Percentiles rank a stretch among this genome's conserved stretches.
These are phyloP conservation scores for Neria commutata DNA, from an alignment of 2,888 invertebrate species.

Conservation along the genomic window DNA sequence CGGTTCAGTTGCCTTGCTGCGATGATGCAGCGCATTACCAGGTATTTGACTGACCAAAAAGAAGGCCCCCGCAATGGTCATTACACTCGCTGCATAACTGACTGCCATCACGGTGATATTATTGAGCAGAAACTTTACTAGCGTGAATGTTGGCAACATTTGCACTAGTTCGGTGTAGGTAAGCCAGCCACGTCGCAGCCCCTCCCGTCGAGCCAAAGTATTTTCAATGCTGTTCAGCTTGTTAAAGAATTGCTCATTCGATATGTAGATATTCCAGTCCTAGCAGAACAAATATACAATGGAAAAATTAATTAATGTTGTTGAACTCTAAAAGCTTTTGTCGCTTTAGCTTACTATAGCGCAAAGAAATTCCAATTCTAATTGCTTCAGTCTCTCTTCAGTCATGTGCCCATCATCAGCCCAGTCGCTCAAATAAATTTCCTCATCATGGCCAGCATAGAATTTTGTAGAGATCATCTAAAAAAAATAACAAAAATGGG, in stretches of 20 bases:
- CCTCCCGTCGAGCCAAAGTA: conserved; percentile 76
- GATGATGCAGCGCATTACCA: conserved; percentile 60
- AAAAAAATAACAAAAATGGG: conserved; percentile 36
- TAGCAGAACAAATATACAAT: conserved; percentile 27
- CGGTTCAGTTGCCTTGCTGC: conserved; percentile 15
- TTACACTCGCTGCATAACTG: conserved; percentile 60
- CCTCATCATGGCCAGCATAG: conserved; percentile 91
- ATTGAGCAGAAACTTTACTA: conserved; percentile 55
- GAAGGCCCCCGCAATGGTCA: conserved; percentile 62
- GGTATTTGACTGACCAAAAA: conserved; percentile 65
- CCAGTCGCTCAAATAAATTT: conserved; percentile 87
- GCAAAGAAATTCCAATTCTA: conserved; percentile 86
- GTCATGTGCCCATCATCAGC: conserved; percentile 81
- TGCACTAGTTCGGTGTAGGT: conserved; percentile 80
- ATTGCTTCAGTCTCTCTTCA: conserved; percentile 74
- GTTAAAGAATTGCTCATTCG: conserved; percentile 75
- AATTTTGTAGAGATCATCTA: conserved; percentile 98
- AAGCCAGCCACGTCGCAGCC: conserved; percentile 76
- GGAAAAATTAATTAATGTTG: neutral
- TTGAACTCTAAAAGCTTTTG: neutral
- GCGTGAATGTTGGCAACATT: conserved; percentile 55
- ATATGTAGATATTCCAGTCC: conserved; percentile 89
- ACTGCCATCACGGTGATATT: conserved; percentile 57
- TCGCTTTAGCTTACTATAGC: conserved; percentile 77
- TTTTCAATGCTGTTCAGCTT: conserved; percentile 74